These are phyloP conservation scores for Cygnus buccinator DNA, from an alignment of 2,113 vertebrate species.

Conservation along the genomic window DNA sequence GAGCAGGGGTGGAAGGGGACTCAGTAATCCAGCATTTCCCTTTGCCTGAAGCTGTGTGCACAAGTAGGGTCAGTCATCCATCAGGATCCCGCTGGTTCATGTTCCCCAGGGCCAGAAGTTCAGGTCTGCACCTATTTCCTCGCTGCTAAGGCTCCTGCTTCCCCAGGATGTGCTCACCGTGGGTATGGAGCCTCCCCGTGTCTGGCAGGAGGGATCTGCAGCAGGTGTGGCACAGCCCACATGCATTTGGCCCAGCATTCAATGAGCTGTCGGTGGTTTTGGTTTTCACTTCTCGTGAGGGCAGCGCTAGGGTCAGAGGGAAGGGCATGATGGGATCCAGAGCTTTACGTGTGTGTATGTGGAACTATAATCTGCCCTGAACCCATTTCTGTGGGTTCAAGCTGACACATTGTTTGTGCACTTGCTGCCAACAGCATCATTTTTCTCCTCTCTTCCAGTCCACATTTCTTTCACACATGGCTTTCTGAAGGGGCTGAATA, in stretches of 20 bases:
- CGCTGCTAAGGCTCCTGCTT: not conserved
- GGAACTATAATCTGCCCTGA: not conserved
- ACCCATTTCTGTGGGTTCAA: not conserved
- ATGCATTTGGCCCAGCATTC: not conserved
- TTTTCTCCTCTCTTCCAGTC: not conserved
- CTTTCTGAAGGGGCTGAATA: slow-evolving; percentile 12
- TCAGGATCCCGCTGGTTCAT: not conserved
- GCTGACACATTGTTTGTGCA: not conserved
- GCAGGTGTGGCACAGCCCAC: not conserved
- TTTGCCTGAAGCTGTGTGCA: not conserved
- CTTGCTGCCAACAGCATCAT: not conserved
- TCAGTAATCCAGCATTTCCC: not conserved
- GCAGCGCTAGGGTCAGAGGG: not conserved
- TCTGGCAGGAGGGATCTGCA: not conserved
- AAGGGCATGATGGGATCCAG: not conserved
- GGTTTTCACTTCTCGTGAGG: not conserved
- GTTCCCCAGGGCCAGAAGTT: not conserved
- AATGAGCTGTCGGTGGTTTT: not conserved
- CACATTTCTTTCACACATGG: not conserved
- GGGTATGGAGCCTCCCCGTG: fast-evolving
- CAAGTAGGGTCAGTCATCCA: not conserved
- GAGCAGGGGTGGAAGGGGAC: not conserved
- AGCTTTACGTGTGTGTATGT: not conserved
- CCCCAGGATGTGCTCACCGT: fast-evolving
- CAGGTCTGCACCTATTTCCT: not conserved